phyloP scores from a whole-genome alignment of 2,113 vertebrate species.

The Sebastes fasciatus region DNA sequence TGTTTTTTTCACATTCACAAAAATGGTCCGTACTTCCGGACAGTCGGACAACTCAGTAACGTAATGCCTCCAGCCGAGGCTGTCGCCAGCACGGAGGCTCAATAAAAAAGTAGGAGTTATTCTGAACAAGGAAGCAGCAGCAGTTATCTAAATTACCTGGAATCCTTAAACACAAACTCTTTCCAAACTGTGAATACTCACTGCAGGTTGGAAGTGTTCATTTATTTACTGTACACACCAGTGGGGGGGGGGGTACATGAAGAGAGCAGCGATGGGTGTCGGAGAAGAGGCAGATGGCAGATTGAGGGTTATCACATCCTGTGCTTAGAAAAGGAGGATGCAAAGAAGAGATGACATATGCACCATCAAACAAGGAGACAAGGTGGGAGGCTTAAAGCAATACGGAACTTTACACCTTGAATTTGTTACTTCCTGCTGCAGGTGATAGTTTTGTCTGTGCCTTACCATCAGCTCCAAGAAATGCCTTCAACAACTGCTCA shows the following conservation, averaged over 20 bases:
- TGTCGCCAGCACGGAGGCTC: too few species aligned
- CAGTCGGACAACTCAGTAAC: too few species aligned
- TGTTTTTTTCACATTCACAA: too few species aligned
- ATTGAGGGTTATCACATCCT: conserved; percentile 45
- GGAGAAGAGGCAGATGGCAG: conserved; percentile 48
- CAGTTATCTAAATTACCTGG: background rate
- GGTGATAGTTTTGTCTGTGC: conserved; percentile 16
- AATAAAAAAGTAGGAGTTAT: background rate
- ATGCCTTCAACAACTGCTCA: conserved; percentile 2
- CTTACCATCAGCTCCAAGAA: conserved; percentile 1
- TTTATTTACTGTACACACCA: conserved; percentile 30
- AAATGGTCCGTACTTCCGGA: too few species aligned
- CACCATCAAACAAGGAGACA: conserved; percentile 7
- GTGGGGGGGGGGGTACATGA: conserved; percentile 2
- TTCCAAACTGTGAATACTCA: background rate
- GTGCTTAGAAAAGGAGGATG: conserved; percentile 18
- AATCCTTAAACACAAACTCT: background rate
- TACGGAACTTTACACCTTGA: background rate
- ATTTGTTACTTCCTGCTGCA: conserved; percentile 13
- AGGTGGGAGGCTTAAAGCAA: conserved; percentile 22
- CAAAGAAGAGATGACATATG: conserved; percentile 27
- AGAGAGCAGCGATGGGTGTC: conserved; percentile 23
- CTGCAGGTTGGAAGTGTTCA: conserved; percentile 7
- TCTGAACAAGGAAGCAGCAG: background rate
- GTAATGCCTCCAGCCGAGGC: too few species aligned